Conservation (phyloP, 2,888 invertebrate genomes). For the Dasysyrphus tricinctus region DNA sequence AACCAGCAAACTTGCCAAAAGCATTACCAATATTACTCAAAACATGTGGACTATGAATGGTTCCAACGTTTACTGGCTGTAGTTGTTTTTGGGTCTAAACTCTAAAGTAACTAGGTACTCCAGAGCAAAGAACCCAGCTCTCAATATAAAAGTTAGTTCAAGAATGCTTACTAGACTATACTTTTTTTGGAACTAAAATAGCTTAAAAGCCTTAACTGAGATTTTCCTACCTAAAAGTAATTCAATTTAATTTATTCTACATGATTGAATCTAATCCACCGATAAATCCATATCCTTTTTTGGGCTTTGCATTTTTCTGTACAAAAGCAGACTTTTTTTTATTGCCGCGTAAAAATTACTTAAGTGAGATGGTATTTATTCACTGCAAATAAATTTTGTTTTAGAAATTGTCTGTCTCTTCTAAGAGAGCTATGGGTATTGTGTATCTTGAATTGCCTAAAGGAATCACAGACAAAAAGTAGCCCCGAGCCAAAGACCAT, state of each 20-base stretch:
- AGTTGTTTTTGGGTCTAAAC: too few species aligned
- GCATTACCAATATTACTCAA: too few species aligned
- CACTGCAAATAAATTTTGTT: constrained; percentile 58
- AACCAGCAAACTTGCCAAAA: too few species aligned
- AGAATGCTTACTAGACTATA: neutral
- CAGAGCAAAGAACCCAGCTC: too few species aligned
- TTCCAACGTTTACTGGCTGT: too few species aligned
- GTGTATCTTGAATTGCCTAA: constrained; percentile 49
- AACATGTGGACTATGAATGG: too few species aligned
- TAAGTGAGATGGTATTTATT: constrained; percentile 51
- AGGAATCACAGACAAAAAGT: constrained; percentile 53
- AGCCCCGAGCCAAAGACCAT: constrained; percentile 62
- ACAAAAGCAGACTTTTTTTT: constrained; percentile 18
- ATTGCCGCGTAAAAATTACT: constrained; percentile 14
- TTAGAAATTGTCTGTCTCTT: constrained; percentile 28
- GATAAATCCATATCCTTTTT: constrained; percentile 52
- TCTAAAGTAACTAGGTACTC: too few species aligned
- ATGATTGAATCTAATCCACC: constrained; percentile 53
- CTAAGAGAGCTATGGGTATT: constrained; percentile 21
- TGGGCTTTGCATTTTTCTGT: constrained; percentile 25
- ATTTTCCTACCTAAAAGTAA: constrained; percentile 34
- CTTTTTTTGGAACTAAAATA: constrained; percentile 5
- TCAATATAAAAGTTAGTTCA: too few species aligned
- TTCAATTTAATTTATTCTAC: constrained; percentile 63
- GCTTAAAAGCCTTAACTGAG: neutral